Percentiles rank a stretch among this genome's conserved stretches.
Evolutionary conservation across 2,888 invertebrate species (phyloP).

Genomic region (Epistrophella euchroma): DNA sequence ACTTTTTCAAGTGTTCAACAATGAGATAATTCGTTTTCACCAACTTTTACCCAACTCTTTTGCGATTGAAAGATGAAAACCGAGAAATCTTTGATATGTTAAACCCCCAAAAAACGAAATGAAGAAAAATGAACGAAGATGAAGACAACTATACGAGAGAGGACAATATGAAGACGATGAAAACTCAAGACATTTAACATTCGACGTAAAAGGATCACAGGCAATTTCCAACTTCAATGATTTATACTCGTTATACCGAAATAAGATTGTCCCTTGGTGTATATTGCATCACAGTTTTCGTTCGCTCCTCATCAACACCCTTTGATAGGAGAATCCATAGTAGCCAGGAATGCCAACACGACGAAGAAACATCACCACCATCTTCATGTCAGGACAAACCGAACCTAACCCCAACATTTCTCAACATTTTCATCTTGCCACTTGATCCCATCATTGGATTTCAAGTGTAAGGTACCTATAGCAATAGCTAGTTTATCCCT

Average conservation of each 20-base stretch:
- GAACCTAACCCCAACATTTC: constrained; percentile 38
- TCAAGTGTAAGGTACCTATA: constrained; percentile 47
- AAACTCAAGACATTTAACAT: constrained; percentile 57
- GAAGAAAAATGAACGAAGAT: constrained; percentile 7
- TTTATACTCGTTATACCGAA: constrained; percentile 64
- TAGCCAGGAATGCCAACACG: constrained; percentile 16
- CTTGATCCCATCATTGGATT: constrained; percentile 74
- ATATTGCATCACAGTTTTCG: constrained; percentile 41
- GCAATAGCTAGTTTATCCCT: constrained; percentile 57
- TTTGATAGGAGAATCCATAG: background rate
- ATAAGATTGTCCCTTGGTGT: constrained; percentile 58
- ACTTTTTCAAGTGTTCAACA: constrained; percentile 64
- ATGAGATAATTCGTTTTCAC: constrained; percentile 54
- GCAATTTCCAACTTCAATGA: constrained; percentile 74
- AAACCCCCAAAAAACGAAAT: constrained; percentile 46
- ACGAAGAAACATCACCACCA: background rate
- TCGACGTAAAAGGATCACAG: constrained; percentile 72
- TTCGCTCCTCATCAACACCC: constrained; percentile 70
- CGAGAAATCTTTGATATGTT: constrained; percentile 72
- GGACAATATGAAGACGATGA: constrained; percentile 24
- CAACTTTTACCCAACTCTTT: constrained; percentile 17
- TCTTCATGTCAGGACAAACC: constrained; percentile 19
- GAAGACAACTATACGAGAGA: background rate
- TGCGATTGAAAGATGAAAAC: constrained; percentile 21
- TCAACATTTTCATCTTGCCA: constrained; percentile 51